These are phyloP conservation scores for Hyperoplus immaculatus DNA, from an alignment of 2,797 vertebrate species.

Conservation along the genomic window DNA sequence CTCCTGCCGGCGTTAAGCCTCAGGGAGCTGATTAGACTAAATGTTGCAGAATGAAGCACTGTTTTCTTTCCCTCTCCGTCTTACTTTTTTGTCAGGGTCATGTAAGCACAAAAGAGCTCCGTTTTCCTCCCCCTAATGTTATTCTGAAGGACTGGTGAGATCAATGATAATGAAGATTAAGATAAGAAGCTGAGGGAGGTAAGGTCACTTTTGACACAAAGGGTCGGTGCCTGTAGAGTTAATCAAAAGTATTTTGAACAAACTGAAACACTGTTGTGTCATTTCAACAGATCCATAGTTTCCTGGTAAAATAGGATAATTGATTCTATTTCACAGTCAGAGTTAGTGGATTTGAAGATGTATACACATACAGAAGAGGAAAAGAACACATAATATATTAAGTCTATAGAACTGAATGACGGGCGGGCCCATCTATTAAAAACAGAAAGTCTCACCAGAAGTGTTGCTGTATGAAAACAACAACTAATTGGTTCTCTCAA, in stretches of 20 bases:
- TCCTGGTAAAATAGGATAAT: slow-evolving; percentile 24
- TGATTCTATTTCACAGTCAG: slow-evolving; percentile 5
- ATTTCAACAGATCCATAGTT: slow-evolving; percentile 26
- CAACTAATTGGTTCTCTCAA: slow-evolving; percentile 65
- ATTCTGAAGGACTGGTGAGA: slow-evolving; percentile 50
- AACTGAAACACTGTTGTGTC: slow-evolving; percentile 12
- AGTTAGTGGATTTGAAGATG: slow-evolving; percentile 10
- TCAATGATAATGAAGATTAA: slow-evolving; percentile 67
- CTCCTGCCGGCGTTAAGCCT: slow-evolving; percentile 69
- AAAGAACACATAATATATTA: slow-evolving; percentile 27
- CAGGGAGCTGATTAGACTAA: slow-evolving; percentile 82
- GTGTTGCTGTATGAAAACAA: slow-evolving; percentile 37
- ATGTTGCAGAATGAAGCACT: slow-evolving; percentile 75
- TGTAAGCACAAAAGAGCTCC: slow-evolving; percentile 55
- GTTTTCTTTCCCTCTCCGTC: slow-evolving; percentile 58
- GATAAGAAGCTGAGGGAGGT: slow-evolving; percentile 41
- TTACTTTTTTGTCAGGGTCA: slow-evolving; percentile 56
- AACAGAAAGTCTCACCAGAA: slow-evolving; percentile 27
- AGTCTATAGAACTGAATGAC: slow-evolving; percentile 36
- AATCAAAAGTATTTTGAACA: slow-evolving; percentile 36
- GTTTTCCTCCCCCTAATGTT: slow-evolving; percentile 51
- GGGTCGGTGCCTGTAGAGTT: background rate
- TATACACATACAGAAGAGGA: slow-evolving; percentile 15
- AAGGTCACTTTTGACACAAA: slow-evolving; percentile 42
- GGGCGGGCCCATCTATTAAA: slow-evolving; percentile 39